These are phyloP conservation scores for Drosophila mayaguana DNA, from an alignment of 2,888 invertebrate genomes.

Conservation along the genomic window DNA sequence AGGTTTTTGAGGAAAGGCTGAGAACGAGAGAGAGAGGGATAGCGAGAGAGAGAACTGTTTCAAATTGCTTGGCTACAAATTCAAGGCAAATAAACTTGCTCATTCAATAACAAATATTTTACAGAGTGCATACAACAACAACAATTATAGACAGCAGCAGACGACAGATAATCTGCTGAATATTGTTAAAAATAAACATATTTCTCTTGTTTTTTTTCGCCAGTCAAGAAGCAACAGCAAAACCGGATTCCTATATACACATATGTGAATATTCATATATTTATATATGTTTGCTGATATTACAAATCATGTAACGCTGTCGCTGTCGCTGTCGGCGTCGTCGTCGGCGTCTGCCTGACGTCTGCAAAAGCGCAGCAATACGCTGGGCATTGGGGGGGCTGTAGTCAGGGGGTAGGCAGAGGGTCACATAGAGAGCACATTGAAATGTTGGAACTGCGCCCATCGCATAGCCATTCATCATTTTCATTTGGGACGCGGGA, in stretches of 20 bases:
- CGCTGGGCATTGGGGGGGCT: background rate
- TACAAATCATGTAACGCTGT: conserved; percentile 77
- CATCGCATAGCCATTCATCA: conserved; percentile 65
- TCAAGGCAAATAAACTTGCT: conserved; percentile 68
- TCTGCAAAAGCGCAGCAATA: conserved; percentile 52
- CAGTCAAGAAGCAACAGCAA: conserved; percentile 38
- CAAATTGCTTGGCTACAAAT: conserved; percentile 16
- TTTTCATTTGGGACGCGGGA: conserved; percentile 36
- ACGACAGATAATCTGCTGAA: conserved; percentile 73
- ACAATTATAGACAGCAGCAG: conserved; percentile 34
- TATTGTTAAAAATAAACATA: conserved; percentile 72
- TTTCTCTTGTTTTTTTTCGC: conserved; percentile 16
- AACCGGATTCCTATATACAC: conserved; percentile 64
- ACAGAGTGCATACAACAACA: conserved; percentile 42
- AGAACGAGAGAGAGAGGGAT: background rate
- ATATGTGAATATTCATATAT: background rate
- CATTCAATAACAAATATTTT: conserved; percentile 47
- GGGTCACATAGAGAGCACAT: conserved; percentile 10
- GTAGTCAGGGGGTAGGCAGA: background rate
- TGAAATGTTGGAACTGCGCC: conserved; percentile 24
- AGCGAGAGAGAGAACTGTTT: background rate
- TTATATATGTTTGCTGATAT: conserved; percentile 62
- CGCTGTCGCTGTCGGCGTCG: conserved; percentile 6
- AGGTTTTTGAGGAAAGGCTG: background rate
- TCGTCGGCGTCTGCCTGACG: conserved; percentile 68